Conservation (phyloP, 2,113 vertebrate species). For the Tenebrosternarchus preto region DNA sequence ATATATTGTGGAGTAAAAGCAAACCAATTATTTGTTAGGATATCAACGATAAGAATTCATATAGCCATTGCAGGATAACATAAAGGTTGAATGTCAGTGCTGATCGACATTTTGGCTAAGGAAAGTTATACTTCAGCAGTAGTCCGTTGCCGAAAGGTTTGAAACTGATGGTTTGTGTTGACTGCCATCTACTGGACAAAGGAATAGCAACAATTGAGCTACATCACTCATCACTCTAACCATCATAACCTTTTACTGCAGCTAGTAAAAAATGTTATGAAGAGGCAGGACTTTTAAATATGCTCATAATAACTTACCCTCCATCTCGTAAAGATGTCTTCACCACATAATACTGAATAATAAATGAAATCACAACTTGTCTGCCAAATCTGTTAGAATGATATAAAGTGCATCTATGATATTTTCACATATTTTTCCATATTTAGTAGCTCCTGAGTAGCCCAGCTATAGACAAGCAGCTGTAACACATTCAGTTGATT, state of each 20-base stretch:
- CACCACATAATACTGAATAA: no score
- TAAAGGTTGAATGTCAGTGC: background rate
- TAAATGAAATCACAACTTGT: no score
- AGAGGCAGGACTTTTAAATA: background rate
- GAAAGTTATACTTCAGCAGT: background rate
- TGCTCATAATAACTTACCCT: background rate
- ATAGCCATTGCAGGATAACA: no score
- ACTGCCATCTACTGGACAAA: constrained; percentile 40
- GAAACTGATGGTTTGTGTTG: background rate
- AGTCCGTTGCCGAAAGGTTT: background rate
- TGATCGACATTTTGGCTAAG: background rate
- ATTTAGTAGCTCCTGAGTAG: no score
- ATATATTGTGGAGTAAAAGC: background rate
- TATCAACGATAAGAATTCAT: background rate
- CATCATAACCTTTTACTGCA: background rate
- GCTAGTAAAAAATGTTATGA: background rate
- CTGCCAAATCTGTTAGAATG: no score
- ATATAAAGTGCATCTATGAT: no score
- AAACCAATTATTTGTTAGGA: background rate
- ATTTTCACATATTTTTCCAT: no score
- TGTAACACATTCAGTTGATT: no score
- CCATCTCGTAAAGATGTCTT: no score
- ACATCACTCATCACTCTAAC: background rate
- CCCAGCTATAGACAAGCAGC: no score
- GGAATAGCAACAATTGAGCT: background rate